phyloP scores from a whole-genome alignment of 2,888 invertebrate species.

The Capitulum mitella region DNA sequence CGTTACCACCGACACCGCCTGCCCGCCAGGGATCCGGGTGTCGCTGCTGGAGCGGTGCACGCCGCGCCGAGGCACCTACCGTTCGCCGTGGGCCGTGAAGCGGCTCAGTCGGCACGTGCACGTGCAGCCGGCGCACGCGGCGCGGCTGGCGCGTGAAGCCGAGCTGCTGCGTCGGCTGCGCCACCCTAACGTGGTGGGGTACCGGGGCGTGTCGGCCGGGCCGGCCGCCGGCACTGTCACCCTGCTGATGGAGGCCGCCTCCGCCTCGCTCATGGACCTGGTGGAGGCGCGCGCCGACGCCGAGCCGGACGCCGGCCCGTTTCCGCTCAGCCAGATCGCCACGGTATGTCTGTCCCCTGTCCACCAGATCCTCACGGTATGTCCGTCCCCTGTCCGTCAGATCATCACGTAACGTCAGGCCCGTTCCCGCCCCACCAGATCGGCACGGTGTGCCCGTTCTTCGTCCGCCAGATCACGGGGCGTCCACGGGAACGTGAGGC shows the following conservation, averaged over 20 bases:
- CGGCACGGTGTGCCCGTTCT: too few relatives aligned
- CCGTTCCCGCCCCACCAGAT: too few relatives aligned
- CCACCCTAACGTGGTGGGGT: conserved; percentile 79
- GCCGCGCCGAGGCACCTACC: conserved; percentile 52
- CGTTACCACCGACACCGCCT: not conserved
- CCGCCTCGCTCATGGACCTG: conserved; percentile 61
- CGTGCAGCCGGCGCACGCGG: conserved; percentile 45
- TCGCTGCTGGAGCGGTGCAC: conserved; percentile 68
- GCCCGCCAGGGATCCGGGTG: conserved; percentile 60
- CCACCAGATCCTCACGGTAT: too few relatives aligned
- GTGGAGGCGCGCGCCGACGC: conserved; percentile 54
- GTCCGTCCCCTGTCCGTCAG: too few relatives aligned
- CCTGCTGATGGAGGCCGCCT: conserved; percentile 72
- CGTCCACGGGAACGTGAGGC: too few relatives aligned
- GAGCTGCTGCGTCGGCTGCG: conserved; percentile 58
- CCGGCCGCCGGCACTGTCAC: conserved; percentile 45
- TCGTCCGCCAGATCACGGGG: too few relatives aligned
- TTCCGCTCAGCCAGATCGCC: conserved; percentile 46
- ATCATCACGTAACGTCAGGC: too few relatives aligned
- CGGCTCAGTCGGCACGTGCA: conserved; percentile 47
- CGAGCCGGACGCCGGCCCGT: conserved; percentile 51
- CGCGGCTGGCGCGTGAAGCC: conserved; percentile 62
- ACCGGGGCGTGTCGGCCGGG: conserved; percentile 43
- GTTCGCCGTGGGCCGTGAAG: conserved; percentile 84
- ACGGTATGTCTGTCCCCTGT: conserved; percentile 27